A percentile compares a stretch with the other conserved stretches of the same genome.
phyloP scores from a whole-genome alignment of 2,113 vertebrate species.

The Pycnonotus jocosus region DNA sequence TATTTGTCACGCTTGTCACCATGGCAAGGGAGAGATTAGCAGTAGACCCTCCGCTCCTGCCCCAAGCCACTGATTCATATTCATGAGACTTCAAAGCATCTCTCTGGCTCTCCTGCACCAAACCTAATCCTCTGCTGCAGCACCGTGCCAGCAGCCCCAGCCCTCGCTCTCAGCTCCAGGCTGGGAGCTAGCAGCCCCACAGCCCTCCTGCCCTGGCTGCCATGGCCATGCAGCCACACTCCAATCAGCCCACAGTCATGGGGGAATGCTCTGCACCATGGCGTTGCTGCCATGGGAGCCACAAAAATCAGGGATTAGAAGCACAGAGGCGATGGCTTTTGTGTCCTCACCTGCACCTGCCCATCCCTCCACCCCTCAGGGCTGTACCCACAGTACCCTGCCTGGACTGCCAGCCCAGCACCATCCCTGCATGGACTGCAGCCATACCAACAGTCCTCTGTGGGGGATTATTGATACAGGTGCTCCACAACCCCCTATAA shows the following conservation, averaged over 20 bases:
- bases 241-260: background rate
- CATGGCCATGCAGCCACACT: rapidly evolving
- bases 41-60: background rate
- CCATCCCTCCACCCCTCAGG: background rate
- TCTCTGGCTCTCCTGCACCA: conserved; percentile 39
- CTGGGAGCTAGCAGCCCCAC: background rate
- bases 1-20: conserved; percentile 52
- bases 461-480: background rate
- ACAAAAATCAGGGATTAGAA: background rate
- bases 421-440: background rate
- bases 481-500: rapidly evolving
- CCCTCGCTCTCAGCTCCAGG: background rate
- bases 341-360: background rate
- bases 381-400: rapidly evolving
- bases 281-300: background rate
- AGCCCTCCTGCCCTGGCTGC: background rate
- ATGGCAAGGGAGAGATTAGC: conserved; percentile 45
- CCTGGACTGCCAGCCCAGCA: background rate
- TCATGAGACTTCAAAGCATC: conserved; percentile 64
- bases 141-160: conserved; percentile 3
- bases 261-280: background rate
- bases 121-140: conserved; percentile 58
- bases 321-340: rapidly evolving
- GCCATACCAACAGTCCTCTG: background rate
- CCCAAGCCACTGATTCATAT: conserved; percentile 59